Evolutionary conservation across 2,888 invertebrate genomes (phyloP), one percentile per base, ranked within the genome.

Genomic region (Tetramorium bicarinatum): DNA sequence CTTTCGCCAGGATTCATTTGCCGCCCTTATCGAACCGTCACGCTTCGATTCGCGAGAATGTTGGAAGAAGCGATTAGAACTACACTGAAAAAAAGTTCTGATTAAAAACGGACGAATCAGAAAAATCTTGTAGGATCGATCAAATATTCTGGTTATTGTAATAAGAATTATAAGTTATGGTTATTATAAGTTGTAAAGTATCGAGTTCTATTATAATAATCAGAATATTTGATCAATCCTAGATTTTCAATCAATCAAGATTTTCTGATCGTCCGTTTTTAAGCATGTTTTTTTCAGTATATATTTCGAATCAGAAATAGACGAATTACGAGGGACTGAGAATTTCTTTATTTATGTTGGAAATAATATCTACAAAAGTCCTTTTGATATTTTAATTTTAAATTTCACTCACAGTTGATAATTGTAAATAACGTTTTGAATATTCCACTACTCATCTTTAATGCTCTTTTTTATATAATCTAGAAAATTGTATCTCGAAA

Each of bases 1-100:
- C 85, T 87, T 88, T 89, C 84, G 85, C 52, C 75, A 83, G 76
- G 69, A 54, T 83, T 67, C 29, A 61, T 81, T 71, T 49, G 25
- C 64, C 29, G 56, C 67, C 49, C 61, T 25, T 62, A 49, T 61
- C 54, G 8, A 38, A 61, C 47, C 47, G 8, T 61, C 15, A 47
- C 11, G 41, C 44, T 66, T 66, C 52, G 66, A 13, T 44, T 47
- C 13, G 47, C 41, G 44, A 54, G 7, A n/a, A 4, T 21, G 7
- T 3, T 21, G 18, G 7, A 34, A 34, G 18, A 79, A 34, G 29
- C 3, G 29, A 34, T 34, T 34, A 34, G 29, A 34, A 34, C 29
- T 34, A 4, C 29, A 34, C 29, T 34, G 29, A 34, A 34, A 34
- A 34, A 34, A 34, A 34, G 29, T 34, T 34, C 29, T 34, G 29